These are phyloP conservation scores for Battus philenor DNA, from an alignment of 1,140 invertebrate species.

Conservation along the genomic window DNA sequence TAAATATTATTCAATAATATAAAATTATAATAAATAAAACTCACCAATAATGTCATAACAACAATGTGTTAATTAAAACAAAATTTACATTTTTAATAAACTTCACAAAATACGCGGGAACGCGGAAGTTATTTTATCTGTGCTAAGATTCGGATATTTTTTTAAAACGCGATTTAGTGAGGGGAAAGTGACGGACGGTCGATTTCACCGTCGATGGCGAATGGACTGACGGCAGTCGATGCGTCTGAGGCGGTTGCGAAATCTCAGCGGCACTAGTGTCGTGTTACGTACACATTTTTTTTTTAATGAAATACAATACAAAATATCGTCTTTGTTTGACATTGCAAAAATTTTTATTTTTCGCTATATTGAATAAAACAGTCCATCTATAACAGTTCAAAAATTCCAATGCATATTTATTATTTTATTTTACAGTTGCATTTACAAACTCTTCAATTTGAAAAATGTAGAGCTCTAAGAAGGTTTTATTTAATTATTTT, in stretches of 20 bases:
- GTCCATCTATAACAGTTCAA: no score
- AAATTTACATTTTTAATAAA: conserved; percentile 8
- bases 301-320: not conserved
- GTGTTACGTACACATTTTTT: conserved; percentile 11
- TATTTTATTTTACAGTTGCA: no score
- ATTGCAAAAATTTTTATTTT: no score
- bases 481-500: no score
- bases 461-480: no score
- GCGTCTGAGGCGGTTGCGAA: conserved; percentile 9
- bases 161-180: conserved; percentile 10
- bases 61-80: not conserved
- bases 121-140: conserved; percentile 3
- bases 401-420: no score
- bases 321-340: not conserved
- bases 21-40: no score
- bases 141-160: not conserved
- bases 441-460: no score
- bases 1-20: no score
- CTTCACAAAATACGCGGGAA: conserved; percentile 2
- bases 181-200: conserved; percentile 16
- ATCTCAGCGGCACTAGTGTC: conserved; percentile 8
- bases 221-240: conserved; percentile 7
- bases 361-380: no score
- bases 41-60: conserved; percentile 1
- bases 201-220: conserved; percentile 13